Evolutionary conservation across 1,140 invertebrate species (phyloP), one percentile per base, ranked within the genome.

Genomic region (Eciton burchellii): DNA sequence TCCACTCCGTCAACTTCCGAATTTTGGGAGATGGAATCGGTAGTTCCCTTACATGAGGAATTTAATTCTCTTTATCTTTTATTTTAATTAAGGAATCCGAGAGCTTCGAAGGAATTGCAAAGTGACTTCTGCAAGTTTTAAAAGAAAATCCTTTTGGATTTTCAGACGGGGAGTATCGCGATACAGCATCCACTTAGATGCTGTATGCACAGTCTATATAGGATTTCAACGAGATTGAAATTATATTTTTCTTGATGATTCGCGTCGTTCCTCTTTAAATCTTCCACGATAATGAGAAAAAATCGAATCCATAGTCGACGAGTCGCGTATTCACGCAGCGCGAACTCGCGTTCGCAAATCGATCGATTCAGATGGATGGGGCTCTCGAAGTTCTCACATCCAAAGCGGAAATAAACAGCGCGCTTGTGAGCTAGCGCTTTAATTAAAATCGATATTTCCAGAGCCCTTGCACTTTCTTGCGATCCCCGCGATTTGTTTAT

Each of bases 371-470:
- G 29, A 59, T 8, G 12, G 21, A 54, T 9, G 45, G 1, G 35
- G 14, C 45, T 24, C n/a, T 56, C 41, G 9, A 71, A 71, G 59
- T 62, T 70, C 35, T 35, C 24, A 24, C 24, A 5, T n/a, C 21
- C 12, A 43, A 66, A 1, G 14, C 19, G 1, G 52, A 24, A 24
- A 24, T n/a, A 63, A 85, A 73, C 14, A 52, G 29, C 3, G 47
- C 6, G 19, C 41, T 62, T 73, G 14, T 54, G 26, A 35, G 24
- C n/a, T 62, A 49, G n/a, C n/a, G 14, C 3, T 84, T 85, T 82
- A 85, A 86, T 85, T 70, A 56, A 85, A 85, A 70, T 41, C 47
- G 43, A 81, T 65, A 60, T 19, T 77, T 66, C 16, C 41, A 60
- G 16, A 45, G 16, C 59, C 12, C 60, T 62, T 4, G 24, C 3